Base-by-base conservation (phyloP, 1,140 invertebrate species). In the Asobara japonica region DNA sequence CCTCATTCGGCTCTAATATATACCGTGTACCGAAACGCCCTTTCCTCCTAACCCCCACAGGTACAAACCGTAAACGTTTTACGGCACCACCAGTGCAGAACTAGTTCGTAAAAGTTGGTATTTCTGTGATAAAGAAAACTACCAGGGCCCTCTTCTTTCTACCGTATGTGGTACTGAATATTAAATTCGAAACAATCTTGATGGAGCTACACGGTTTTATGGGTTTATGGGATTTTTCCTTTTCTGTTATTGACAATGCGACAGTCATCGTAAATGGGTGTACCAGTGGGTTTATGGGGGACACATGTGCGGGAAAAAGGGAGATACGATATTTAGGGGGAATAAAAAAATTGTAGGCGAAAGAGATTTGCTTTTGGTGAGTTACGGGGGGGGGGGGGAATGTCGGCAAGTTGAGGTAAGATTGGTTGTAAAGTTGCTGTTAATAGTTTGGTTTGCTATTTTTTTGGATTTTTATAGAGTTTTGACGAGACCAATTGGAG, bases 161-260 rank as follows among this genome's bases (percentile, higher is more conserved):
- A 6, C 41, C n/a, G 41, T 16, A 8, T 38, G 36, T 3, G 36
- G 3, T 45, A 5, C 41, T 45, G 41, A 45, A 45, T 45, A 45
- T 45, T 45, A 45, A 45, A 45, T 45, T 45, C 41, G 41, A 45
- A 45, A 45, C 41, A 45, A 45, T 45, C 41, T 45, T 45, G 41
- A 45, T 45, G 41, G 41, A 45, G n/a, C 41, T 16, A 16, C 41
- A 16, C n/a, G 18, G 41, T 45, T 45, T 45, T 45, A 45, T 16
- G 41, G 41, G 18, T 45, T 45, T 45, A 38, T n/a, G 36, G 36
- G 36, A 16, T 45, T n/a, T 45, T 45, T 13, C 41, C 18, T 45
- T 16, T 45, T 45, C 7, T 45, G 41, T 45, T 45, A 45, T 45
- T 45, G 41, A 16, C 41, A 45, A 16, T 45, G 41, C 41, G 41